Conservation (phyloP, 2,888 invertebrate species). For the Linyphia triangularis region DNA sequence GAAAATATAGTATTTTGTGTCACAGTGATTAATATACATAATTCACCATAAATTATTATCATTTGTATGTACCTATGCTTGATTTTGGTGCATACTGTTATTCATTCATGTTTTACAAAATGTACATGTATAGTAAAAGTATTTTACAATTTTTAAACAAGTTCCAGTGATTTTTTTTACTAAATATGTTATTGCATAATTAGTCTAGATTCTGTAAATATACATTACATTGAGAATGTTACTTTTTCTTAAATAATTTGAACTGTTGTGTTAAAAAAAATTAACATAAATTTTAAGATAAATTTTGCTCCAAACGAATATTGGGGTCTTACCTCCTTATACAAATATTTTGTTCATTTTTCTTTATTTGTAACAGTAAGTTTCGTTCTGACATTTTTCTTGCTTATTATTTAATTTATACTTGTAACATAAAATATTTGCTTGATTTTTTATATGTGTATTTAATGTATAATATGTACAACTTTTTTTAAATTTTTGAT, state of each 20-base stretch:
- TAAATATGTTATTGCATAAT: background rate
- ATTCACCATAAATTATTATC: slow-evolving; percentile 60
- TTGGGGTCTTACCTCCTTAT: too few relatives aligned
- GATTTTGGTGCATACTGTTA: slow-evolving; percentile 13
- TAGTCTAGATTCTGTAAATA: background rate
- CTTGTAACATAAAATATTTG: background rate
- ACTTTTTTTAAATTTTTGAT: background rate
- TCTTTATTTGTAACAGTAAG: too few relatives aligned
- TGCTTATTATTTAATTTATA: background rate
- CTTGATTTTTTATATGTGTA: background rate
- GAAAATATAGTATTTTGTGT: slow-evolving; percentile 4
- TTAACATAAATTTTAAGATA: too few relatives aligned
- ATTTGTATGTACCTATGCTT: slow-evolving; percentile 27
- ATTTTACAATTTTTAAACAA: background rate
- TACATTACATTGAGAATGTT: background rate
- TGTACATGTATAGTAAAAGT: slow-evolving; percentile 7
- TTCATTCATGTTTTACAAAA: slow-evolving; percentile 25
- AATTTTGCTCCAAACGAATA: too few relatives aligned
- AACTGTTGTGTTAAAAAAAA: too few relatives aligned
- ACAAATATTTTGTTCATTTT: too few relatives aligned
- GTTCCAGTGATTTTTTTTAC: slow-evolving; percentile 3
- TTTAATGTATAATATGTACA: background rate
- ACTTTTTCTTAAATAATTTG: too few relatives aligned
- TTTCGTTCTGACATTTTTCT: too few relatives aligned
- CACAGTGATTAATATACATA: slow-evolving; percentile 29